These are phyloP conservation scores for Scopus umbretta DNA, from an alignment of 2,113 vertebrate species.

Conservation along the genomic window DNA sequence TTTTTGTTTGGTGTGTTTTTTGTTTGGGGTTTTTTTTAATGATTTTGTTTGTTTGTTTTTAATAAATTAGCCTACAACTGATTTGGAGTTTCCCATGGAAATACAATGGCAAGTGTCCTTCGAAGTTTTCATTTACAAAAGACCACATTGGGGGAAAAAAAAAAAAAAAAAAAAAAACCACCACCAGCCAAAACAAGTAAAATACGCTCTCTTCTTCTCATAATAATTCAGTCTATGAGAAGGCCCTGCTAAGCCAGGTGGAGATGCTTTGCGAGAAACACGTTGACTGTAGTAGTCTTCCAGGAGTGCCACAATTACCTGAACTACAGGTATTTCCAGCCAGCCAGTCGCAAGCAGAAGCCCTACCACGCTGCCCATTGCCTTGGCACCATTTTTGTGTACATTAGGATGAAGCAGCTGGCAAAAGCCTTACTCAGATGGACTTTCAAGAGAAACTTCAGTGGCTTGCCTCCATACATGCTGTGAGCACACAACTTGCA, in stretches of 20 bases:
- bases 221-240: not conserved
- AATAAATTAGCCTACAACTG: not conserved
- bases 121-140: not conserved
- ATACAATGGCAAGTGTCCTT: not conserved
- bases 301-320: not conserved
- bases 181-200: not conserved
- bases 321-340: not conserved
- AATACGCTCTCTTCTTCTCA: not conserved
- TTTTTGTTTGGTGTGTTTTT: not conserved
- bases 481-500: accelerated
- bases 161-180: not conserved
- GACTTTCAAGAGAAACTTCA: not conserved
- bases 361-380: not conserved
- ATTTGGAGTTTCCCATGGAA: not conserved
- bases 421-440: not conserved
- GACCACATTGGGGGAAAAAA: not conserved
- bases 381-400: not conserved
- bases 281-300: not conserved
- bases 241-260: not conserved
- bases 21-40: not conserved
- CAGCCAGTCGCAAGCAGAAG: not conserved
- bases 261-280: not conserved
- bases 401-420: not conserved
- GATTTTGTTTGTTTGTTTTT: not conserved
- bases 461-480: not conserved